Conservation (phyloP, 2,797 vertebrate species). For the Carapus acus region DNA sequence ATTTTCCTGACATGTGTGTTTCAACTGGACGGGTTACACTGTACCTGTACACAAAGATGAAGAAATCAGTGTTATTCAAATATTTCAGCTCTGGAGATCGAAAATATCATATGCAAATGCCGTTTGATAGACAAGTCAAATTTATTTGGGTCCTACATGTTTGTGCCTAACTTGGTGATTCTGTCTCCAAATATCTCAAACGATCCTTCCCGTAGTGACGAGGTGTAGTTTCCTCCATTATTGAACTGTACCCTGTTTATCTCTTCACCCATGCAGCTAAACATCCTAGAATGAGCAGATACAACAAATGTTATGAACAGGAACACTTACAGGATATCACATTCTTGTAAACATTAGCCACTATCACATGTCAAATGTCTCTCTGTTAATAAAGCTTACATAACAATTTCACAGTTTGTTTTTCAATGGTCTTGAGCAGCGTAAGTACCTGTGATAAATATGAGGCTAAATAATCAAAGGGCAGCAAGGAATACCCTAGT, state of each 20-base stretch:
- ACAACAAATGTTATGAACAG: slow-evolving; percentile 7
- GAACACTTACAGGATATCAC: too few species aligned
- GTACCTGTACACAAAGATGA: slow-evolving; percentile 75
- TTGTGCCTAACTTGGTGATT: slow-evolving; percentile 91
- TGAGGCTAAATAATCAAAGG: neutral
- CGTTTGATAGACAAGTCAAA: too few species aligned
- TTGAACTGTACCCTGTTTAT: slow-evolving; percentile 77
- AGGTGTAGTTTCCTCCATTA: slow-evolving; percentile 79
- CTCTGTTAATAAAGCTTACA: too few species aligned
- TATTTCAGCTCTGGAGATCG: too few species aligned
- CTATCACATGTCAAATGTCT: slow-evolving; percentile 20
- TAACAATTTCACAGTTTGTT: too few species aligned
- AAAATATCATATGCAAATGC: too few species aligned
- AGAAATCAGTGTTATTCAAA: too few species aligned
- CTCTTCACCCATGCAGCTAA: slow-evolving; percentile 83
- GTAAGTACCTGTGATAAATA: too few species aligned
- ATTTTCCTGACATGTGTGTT: slow-evolving; percentile 83
- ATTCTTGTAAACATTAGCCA: too few species aligned
- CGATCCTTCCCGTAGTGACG: slow-evolving; percentile 83
- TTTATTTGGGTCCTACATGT: slow-evolving; percentile 79
- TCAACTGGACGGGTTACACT: slow-evolving; percentile 87
- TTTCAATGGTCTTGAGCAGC: too few species aligned
- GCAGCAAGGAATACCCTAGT: slow-evolving; percentile 4
- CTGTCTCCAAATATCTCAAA: slow-evolving; percentile 92
- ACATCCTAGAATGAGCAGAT: slow-evolving; percentile 70